Evolutionary conservation across 2,113 vertebrate genomes (phyloP).

Genomic region (Tenrec ecaudatus): DNA sequence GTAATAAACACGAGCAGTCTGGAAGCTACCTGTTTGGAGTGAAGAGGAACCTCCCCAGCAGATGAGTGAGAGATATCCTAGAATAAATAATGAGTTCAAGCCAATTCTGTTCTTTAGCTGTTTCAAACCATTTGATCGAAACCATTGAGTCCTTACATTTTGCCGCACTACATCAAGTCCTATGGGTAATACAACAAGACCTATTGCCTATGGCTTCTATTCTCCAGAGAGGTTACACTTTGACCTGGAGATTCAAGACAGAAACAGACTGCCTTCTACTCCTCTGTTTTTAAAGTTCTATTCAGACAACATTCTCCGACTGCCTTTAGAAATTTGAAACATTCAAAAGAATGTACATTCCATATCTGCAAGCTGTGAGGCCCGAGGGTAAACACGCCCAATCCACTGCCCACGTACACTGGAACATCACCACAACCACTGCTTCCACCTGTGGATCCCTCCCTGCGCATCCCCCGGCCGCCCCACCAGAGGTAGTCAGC

Average conservation of each 20-base stretch:
- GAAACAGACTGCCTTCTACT: background rate
- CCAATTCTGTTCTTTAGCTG: constrained; percentile 27
- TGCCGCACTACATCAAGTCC: background rate
- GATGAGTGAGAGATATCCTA: constrained; percentile 7
- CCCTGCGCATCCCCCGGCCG: no score
- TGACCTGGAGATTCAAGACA: background rate
- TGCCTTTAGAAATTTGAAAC: constrained; percentile 11
- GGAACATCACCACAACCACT: no score
- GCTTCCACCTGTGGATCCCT: no score
- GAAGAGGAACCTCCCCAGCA: background rate
- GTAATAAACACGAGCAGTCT: background rate
- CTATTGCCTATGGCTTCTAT: background rate
- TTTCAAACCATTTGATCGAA: constrained; percentile 13
- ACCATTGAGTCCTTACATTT: background rate
- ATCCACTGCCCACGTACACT: no score
- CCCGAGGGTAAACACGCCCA: background rate
- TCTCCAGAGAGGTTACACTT: background rate
- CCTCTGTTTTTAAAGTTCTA: background rate
- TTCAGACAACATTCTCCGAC: background rate
- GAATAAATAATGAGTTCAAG: constrained; percentile 29
- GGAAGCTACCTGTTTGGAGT: background rate
- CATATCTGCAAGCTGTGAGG: background rate
- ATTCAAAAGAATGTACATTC: background rate
- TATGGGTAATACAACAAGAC: background rate
- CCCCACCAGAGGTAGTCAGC: no score